Conservation (phyloP, 2,888 invertebrate genomes). For the Polyommatus icarus region DNA sequence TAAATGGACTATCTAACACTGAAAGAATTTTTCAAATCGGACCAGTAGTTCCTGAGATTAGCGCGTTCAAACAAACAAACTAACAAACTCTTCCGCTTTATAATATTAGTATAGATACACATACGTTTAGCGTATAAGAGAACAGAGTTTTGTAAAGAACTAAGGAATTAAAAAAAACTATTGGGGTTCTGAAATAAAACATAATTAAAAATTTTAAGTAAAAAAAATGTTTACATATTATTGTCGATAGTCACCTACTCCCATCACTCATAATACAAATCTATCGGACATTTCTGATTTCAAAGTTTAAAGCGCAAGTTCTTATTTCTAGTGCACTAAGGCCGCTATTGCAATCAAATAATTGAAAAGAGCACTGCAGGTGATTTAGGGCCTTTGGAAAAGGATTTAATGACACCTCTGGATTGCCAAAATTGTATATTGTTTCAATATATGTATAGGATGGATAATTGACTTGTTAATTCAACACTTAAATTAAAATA, state of each 20-base stretch:
- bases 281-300: conserved; percentile 22
- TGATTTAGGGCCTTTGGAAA: conserved; percentile 6
- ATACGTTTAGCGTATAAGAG: too few relatives aligned
- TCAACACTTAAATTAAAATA: background rate
- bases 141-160: background rate
- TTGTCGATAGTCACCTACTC: background rate
- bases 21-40: too few relatives aligned
- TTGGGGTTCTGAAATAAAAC: background rate
- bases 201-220: background rate
- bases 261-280: conserved; percentile 14
- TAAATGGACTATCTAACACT: too few relatives aligned
- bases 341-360: conserved; percentile 25
- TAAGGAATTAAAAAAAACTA: background rate
- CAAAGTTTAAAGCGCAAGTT: conserved; percentile 27
- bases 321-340: conserved; percentile 24
- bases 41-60: too few relatives aligned
- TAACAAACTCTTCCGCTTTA: too few relatives aligned
- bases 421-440: conserved; percentile 26
- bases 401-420: conserved; percentile 20
- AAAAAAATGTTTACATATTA: background rate
- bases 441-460: background rate
- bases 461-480: background rate
- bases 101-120: too few relatives aligned
- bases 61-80: too few relatives aligned
- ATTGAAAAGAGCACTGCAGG: conserved; percentile 27